phyloP scores from a whole-genome alignment of 2,113 vertebrate genomes.

The Irena cyanogastra region DNA sequence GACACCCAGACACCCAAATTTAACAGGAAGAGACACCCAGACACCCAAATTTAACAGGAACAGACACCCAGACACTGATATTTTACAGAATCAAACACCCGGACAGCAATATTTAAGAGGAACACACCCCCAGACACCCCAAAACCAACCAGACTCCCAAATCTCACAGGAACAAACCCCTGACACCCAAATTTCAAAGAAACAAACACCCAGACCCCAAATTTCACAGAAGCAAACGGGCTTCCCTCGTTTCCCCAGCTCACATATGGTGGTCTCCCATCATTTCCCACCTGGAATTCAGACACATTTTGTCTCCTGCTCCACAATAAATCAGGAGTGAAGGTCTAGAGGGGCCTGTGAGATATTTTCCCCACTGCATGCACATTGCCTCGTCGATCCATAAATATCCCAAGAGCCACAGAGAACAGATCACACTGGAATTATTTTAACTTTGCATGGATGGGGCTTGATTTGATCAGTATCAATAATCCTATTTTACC shows the following conservation, averaged over 20 bases:
- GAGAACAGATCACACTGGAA: background rate
- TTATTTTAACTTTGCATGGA: background rate
- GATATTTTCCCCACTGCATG: background rate
- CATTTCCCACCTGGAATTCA: background rate
- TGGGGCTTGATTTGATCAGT: background rate
- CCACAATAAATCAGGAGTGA: background rate
- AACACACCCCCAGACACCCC: background rate
- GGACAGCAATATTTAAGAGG: too few species aligned
- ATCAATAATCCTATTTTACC: background rate
- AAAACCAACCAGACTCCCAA: background rate
- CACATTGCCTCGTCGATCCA: background rate
- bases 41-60: background rate
- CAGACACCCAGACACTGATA: background rate
- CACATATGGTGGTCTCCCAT: background rate
- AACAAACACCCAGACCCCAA: background rate
- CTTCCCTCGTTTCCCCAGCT: background rate
- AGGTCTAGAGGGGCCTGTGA: background rate
- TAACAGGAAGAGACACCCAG: background rate
- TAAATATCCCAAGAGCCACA: background rate
- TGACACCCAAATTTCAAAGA: background rate
- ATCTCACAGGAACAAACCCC: background rate
- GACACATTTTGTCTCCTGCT: background rate
- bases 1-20: background rate
- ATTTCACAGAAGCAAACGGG: background rate
- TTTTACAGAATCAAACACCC: too few species aligned